phyloP scores from a whole-genome alignment of 2,888 invertebrate species.

The Bombyx huttoni region DNA sequence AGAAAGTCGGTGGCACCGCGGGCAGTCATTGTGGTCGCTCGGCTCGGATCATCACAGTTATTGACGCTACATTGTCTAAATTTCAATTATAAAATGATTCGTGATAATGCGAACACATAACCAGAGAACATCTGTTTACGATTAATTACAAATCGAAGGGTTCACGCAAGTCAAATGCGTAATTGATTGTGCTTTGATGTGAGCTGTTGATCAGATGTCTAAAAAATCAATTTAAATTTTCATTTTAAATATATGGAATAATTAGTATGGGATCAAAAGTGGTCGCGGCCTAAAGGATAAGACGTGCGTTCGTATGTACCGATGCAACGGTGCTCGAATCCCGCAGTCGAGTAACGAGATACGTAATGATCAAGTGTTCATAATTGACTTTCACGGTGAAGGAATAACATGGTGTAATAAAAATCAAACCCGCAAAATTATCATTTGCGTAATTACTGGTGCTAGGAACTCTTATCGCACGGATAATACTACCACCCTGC shows the following conservation, averaged over 20 bases:
- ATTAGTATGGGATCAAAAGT: too few species aligned
- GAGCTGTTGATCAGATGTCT: background rate
- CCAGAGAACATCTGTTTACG: conserved; percentile 67
- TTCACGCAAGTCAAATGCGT: conserved; percentile 15
- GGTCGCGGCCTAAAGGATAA: too few species aligned
- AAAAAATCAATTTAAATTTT: background rate
- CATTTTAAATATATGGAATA: background rate
- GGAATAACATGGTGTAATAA: too few species aligned
- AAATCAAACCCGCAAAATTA: too few species aligned
- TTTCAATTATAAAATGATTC: conserved; percentile 63
- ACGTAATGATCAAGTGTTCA: too few species aligned
- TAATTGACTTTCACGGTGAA: too few species aligned
- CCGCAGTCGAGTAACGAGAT: too few species aligned
- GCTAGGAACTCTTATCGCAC: too few species aligned
- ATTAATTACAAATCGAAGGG: conserved; percentile 52
- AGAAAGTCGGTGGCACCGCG: conserved; percentile 55
- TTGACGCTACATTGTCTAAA: conserved; percentile 37
- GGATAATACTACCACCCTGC: too few species aligned
- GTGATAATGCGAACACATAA: conserved; percentile 41
- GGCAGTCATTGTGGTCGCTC: conserved; percentile 58
- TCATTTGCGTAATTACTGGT: too few species aligned
- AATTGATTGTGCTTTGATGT: conserved; percentile 11
- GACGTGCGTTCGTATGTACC: too few species aligned
- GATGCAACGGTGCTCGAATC: too few species aligned
- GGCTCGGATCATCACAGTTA: conserved; percentile 30